Base-by-base conservation (phyloP, 2,888 invertebrate species). In the Drosophila fungiperda region DNA sequence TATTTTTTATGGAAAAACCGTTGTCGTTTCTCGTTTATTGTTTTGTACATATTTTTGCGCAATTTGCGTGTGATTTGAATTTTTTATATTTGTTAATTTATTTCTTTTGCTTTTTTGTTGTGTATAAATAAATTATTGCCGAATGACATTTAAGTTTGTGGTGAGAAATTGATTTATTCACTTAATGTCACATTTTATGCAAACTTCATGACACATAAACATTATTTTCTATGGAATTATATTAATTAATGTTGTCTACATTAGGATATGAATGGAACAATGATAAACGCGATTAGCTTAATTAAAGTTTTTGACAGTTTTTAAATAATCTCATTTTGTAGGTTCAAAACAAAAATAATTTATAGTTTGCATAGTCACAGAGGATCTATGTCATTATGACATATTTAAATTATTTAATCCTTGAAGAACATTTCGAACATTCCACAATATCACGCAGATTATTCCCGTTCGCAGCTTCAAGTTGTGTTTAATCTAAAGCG, bases 111-210 rank as follows among this genome's bases (percentile, higher is more conserved):
- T 49, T 6, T 48, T 54, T 59, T 60, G 54, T 55, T 65, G 55
- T 42, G 36, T 26, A 62, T 68, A 66, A 75, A 65, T 70, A 71
- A 68, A 68, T 80, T 69, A 65, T 75, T 70, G 52, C 29, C 53
- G 64, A 78, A 72, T 75, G 81, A 73, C 78, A 75, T 80, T 80
- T 75, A 67, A 80, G 78, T 68, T 68, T 74, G 71, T 52, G 78
- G 78, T 59, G 73, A 71, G 58, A 59, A 80, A 76, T 73, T 78
- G 78, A 80, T 75, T 80, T 80, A 80, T 80, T 53, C 48, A 65
- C 59, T 72, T 58, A 49, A 67, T 67, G 32, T 52, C 60, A 42
- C 53, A 33, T 53, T 60, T 49, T 61, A 61, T 68, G 63, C 71
- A 73, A 64, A 73, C 61, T 61, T 52, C 62, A 58, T 35, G 63